Evolutionary conservation across 2,888 invertebrate species (phyloP).

Genomic region (Mayetiola destructor): DNA sequence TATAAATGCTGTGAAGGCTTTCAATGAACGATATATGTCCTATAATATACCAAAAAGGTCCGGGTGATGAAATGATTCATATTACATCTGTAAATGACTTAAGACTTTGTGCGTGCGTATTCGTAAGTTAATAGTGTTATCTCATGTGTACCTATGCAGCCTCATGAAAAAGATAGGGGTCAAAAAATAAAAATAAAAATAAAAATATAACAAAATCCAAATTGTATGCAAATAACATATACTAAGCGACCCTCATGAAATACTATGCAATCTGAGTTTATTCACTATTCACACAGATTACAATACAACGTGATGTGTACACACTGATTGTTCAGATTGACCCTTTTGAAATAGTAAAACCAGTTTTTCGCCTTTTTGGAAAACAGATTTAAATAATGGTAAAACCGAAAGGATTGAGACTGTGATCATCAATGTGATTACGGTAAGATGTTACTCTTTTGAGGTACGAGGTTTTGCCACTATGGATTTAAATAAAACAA

Average conservation of each 20-base stretch:
- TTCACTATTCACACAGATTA: not conserved
- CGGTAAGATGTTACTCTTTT: too few species aligned
- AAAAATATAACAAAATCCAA: too few species aligned
- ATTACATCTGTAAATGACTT: not conserved
- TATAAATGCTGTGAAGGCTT: too few species aligned
- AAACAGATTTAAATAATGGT: too few species aligned
- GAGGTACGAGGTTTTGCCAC: too few species aligned
- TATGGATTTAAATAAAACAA: too few species aligned
- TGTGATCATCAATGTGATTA: too few species aligned
- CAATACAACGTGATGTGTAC: not conserved
- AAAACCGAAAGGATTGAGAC: too few species aligned
- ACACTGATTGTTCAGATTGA: not conserved
- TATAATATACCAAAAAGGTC: not conserved
- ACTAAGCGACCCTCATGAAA: not conserved
- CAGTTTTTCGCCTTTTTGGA: not conserved
- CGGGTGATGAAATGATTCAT: not conserved
- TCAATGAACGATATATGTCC: not conserved
- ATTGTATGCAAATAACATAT: not conserved
- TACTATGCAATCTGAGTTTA: too few species aligned
- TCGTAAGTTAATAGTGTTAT: not conserved
- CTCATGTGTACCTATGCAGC: not conserved
- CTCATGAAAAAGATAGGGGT: not conserved
- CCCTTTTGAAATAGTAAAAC: constrained; percentile 1
- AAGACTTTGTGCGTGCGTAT: not conserved
- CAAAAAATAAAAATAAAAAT: too few species aligned